Base-by-base conservation (phyloP, 2,888 invertebrate species). In the Atrina japonica region DNA sequence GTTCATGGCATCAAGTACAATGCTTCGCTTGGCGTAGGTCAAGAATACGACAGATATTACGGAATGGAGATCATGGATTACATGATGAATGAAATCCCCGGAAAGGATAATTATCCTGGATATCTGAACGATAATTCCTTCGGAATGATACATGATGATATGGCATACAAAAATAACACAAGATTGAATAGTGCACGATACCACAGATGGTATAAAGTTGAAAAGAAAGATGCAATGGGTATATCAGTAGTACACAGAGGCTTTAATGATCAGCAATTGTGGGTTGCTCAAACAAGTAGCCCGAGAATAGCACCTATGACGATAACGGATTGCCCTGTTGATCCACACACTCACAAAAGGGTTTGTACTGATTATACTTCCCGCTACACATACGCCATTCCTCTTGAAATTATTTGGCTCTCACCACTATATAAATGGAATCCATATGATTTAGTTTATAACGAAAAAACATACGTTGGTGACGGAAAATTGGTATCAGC, bases 351-450 rank as follows among this genome's bases (percentile, higher is more conserved):
- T 16, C 75, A 75, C 30, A 35, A 35, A 11, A 60, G 68, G 14
- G 66, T 68, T 25, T 80, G 77, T 63, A 43, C 55, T 6, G 76
- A 52, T 6, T 65, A 75, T 7, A 56, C 68, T 7, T 63, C 78
- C 35, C 59, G 79, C 56, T 76, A 78, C 47, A 76, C 86, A 0
- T 87, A 86, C 52, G 86, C 88, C 25, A 82, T 88, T 11, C 88
- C 88, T 0, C 70, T 88, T n/a, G 88, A 88, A 65, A 74, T 88
- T n/a, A 75, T 87, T 43, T 88, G 81, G 80, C 21, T 81, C 59
- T 87, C 86, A 0, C 88, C 88, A 2, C 70, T 88, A 23, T 73
- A 70, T 25, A 69, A 56, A 23, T 88, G 88, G 88, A 87, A 87
- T 59, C 87, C 88, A 5, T 84, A 82, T 76, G 71, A 84, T 30